Evolutionary conservation across 2,113 vertebrate genomes (phyloP).

Genomic region (Oncorhynchus mykiss): DNA sequence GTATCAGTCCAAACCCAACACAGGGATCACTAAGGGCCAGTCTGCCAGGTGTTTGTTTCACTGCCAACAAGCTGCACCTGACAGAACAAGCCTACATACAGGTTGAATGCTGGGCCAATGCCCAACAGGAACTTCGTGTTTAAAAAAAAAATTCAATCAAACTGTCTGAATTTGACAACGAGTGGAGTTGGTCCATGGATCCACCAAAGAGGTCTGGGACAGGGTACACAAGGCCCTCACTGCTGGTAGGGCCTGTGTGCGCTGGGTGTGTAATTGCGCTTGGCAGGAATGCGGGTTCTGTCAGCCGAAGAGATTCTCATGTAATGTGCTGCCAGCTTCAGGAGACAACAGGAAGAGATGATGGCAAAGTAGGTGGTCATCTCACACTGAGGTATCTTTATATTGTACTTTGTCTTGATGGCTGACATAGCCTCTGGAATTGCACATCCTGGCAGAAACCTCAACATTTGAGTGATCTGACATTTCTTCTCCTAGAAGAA

Average conservation of each 20-base stretch:
- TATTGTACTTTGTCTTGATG: conserved; percentile 8
- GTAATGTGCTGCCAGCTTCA: conserved; percentile 20
- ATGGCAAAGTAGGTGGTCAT: conserved; percentile 37
- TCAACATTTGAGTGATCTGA: no score
- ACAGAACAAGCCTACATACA: not conserved
- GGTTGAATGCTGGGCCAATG: not conserved
- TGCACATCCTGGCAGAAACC: no score
- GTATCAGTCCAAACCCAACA: no score
- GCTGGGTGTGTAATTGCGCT: conserved; percentile 10
- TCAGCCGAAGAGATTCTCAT: conserved; percentile 35
- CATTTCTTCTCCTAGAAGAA: no score
- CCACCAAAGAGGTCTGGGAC: no score
- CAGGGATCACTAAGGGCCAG: no score
- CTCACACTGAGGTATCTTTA: conserved; percentile 22
- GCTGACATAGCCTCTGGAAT: conserved; percentile 36
- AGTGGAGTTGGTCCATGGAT: not conserved
- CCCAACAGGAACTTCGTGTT: not conserved
- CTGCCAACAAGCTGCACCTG: no score
- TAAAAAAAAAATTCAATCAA: not conserved
- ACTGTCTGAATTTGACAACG: not conserved
- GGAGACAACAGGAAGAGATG: conserved; percentile 27
- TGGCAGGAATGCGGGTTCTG: conserved; percentile 19
- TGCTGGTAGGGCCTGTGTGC: conserved; percentile 2
- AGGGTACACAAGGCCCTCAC: not conserved
- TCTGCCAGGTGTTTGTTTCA: no score